Evolutionary conservation across 30 jellyfish, hydroid and myxozoan species (phyloP).

Genomic region (Turritopsis rubra): DNA sequence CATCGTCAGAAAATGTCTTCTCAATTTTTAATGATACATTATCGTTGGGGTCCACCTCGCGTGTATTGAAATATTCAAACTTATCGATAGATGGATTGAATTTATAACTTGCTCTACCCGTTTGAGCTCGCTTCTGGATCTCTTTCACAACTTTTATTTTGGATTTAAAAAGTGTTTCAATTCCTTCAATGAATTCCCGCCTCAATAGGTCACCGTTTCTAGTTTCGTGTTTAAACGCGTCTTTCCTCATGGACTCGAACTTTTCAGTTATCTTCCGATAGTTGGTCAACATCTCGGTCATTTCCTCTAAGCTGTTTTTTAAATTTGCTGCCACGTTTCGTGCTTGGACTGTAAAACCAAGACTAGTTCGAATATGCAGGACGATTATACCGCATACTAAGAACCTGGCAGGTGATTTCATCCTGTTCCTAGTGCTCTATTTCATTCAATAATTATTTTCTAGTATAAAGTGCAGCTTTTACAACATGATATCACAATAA

Average conservation of each 20-base stretch:
- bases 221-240: neutral
- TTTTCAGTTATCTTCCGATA: neutral
- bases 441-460: no score
- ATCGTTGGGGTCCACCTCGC: slow-evolving; percentile 31
- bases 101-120: neutral
- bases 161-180: neutral
- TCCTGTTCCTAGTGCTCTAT: neutral
- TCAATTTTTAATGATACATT: slow-evolving; percentile 22
- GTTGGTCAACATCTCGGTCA: neutral
- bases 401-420: neutral
- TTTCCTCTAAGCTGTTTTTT: neutral
- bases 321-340: neutral
- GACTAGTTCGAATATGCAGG: neutral
- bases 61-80: slow-evolving; percentile 35
- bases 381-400: neutral
- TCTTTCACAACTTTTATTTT: slow-evolving; percentile 5
- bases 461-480: no score
- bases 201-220: neutral
- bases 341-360: neutral
- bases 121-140: neutral
- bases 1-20: slow-evolving; percentile 39
- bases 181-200: neutral
- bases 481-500: no score
- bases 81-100: slow-evolving; percentile 7
- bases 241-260: neutral